A percentile compares a stretch with the other conserved stretches of the same genome.
Conservation (phyloP, 2,888 invertebrate genomes). For the Helobdella robusta region DNA sequence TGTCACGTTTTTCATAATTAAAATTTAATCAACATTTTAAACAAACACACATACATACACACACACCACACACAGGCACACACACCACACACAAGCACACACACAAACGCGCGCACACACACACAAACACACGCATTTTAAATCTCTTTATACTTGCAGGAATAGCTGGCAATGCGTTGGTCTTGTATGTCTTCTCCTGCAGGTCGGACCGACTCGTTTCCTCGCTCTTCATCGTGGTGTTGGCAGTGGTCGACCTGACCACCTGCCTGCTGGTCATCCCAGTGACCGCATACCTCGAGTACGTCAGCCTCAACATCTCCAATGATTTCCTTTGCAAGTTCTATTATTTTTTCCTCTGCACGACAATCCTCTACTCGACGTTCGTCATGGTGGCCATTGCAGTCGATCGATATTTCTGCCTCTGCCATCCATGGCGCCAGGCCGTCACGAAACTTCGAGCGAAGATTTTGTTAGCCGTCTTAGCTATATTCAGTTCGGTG, state of each 20-base stretch:
- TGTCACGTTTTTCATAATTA: background rate
- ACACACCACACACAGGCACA: background rate
- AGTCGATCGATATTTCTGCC: conserved; percentile 40
- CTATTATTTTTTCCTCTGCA: conserved; percentile 42
- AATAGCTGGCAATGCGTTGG: conserved; percentile 44
- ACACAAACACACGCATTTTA: conserved; percentile 33
- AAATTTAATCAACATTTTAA: background rate
- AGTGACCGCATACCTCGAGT: conserved; percentile 42
- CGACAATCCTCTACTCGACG: conserved; percentile 43
- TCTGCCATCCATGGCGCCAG: conserved; percentile 43
- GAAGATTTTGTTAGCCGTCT: conserved; percentile 36
- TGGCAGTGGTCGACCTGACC: conserved; percentile 43
- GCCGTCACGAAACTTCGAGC: conserved; percentile 38
- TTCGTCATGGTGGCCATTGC: conserved; percentile 41
- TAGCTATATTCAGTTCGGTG: conserved; percentile 37
- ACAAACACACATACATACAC: background rate
- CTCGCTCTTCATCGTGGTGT: conserved; percentile 43
- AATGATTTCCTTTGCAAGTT: conserved; percentile 38
- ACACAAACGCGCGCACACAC: too few species aligned
- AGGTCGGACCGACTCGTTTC: conserved; percentile 43
- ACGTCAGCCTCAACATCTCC: conserved; percentile 36
- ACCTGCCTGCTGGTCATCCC: conserved; percentile 44
- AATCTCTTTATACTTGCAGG: conserved; percentile 41
- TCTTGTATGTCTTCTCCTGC: conserved; percentile 44
- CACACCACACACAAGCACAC: too few species aligned